Conservation (phyloP, 2,113 vertebrate genomes). For the Syngnathus scovelli region DNA sequence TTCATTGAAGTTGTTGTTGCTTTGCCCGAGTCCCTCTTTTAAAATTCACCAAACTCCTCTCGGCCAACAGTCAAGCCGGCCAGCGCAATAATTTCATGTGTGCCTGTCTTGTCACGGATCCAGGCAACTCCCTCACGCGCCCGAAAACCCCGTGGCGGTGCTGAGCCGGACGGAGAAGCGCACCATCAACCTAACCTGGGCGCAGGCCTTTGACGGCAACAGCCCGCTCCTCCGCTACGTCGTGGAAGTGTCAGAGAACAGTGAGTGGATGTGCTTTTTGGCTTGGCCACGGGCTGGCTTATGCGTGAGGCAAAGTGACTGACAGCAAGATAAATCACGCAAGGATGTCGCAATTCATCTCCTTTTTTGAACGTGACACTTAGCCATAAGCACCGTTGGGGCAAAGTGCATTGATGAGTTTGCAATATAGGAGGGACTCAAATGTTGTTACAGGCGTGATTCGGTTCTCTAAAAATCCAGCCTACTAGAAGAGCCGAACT, state of each 20-base stretch:
- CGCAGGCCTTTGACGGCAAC: conserved; percentile 93
- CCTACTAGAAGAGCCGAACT: too few relatives aligned
- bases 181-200: conserved; percentile 93
- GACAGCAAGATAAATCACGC: conserved; percentile 45
- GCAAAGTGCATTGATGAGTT: too few relatives aligned
- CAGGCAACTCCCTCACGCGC: conserved; percentile 91
- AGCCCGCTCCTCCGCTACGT: conserved; percentile 89
- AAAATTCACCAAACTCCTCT: too few relatives aligned
- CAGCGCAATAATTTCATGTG: too few relatives aligned
- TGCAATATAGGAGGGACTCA: too few relatives aligned
- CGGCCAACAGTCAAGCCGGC: too few relatives aligned
- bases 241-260: conserved; percentile 96
- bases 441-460: too few relatives aligned
- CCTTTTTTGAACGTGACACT: conserved; percentile 48
- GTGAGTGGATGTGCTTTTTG: conserved; percentile 70
- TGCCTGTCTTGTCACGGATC: not conserved
- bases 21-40: too few relatives aligned
- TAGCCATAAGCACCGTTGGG: not conserved
- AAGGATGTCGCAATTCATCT: conserved; percentile 48
- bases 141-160: conserved; percentile 81
- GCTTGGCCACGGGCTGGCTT: conserved; percentile 25
- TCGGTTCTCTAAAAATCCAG: too few relatives aligned
- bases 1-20: too few relatives aligned
- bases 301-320: conserved; percentile 38
- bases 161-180: conserved; percentile 80